phyloP scores from a whole-genome alignment of 2,113 vertebrate genomes.

The Xyliphius kryptos region DNA sequence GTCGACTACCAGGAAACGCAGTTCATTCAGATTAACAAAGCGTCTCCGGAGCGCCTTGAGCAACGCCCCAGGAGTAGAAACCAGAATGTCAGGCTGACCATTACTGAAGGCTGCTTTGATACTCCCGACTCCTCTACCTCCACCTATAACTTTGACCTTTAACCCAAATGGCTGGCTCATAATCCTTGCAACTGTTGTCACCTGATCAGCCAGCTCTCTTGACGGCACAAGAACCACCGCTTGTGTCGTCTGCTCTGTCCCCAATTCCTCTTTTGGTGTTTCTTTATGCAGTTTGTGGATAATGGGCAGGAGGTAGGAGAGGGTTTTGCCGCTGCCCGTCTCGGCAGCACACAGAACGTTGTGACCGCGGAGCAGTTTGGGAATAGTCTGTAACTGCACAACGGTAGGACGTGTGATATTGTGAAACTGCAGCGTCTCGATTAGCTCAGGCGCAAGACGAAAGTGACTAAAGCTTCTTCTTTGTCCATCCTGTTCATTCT shows the following conservation, averaged over 20 bases:
- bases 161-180: constrained; percentile 61
- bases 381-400: constrained; percentile 73
- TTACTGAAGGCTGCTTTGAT: constrained; percentile 60
- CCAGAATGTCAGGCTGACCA: constrained; percentile 63
- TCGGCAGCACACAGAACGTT: constrained; percentile 81
- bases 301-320: constrained; percentile 78
- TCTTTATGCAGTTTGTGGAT: constrained; percentile 60
- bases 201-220: constrained; percentile 78
- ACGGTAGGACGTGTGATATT: constrained; percentile 66
- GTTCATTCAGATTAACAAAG: constrained; percentile 59
- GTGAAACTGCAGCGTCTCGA: constrained; percentile 51
- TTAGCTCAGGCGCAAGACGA: constrained; percentile 59
- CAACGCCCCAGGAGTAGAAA: constrained; percentile 79
- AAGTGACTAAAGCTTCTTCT: constrained; percentile 59
- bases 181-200: constrained; percentile 59
- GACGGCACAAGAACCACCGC: constrained; percentile 77
- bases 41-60: constrained; percentile 67
- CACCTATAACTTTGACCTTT: constrained; percentile 62
- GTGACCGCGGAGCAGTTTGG: constrained; percentile 66
- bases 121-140: constrained; percentile 67
- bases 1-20: constrained; percentile 79
- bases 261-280: fast-evolving
- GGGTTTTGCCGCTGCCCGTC: constrained; percentile 85
- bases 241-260: constrained; percentile 16
- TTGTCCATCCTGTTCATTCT: constrained; percentile 1